Evolutionary conservation across 2,113 vertebrate species (phyloP).

Genomic region (Pimephales promelas): DNA sequence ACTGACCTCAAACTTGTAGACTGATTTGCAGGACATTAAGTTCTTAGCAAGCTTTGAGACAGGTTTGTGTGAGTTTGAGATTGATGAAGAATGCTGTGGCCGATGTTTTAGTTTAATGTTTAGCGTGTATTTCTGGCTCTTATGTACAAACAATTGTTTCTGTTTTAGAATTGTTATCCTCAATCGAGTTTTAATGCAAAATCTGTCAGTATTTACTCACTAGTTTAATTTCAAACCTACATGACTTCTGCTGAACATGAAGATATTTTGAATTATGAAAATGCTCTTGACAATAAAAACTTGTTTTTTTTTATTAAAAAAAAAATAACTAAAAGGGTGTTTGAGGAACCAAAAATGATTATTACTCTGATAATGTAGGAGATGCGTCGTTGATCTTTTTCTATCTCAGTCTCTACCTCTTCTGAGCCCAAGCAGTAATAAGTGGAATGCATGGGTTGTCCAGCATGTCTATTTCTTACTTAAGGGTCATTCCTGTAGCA

Average conservation of each 20-base stretch:
- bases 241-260: not conserved
- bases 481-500: constrained; percentile 55
- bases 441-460: constrained; percentile 52
- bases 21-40: not conserved
- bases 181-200: not conserved
- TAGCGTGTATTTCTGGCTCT: not conserved
- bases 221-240: not conserved
- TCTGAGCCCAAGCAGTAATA: not conserved
- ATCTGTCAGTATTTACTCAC: not conserved
- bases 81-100: not conserved
- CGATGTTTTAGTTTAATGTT: constrained; percentile 27
- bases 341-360: not conserved
- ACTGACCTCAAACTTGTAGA: not conserved
- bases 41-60: not conserved
- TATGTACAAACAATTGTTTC: not conserved
- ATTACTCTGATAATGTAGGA: not conserved
- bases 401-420: not conserved
- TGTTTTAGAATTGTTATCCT: not conserved
- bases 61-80: not conserved
- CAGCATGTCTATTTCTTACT: constrained; percentile 71
- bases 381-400: not conserved
- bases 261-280: not conserved
- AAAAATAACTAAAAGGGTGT: not conserved
- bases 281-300: not conserved
- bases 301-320: too few species aligned